Evolutionary conservation across 2,888 invertebrate genomes (phyloP).

Genomic region (Oligia latruncula): DNA sequence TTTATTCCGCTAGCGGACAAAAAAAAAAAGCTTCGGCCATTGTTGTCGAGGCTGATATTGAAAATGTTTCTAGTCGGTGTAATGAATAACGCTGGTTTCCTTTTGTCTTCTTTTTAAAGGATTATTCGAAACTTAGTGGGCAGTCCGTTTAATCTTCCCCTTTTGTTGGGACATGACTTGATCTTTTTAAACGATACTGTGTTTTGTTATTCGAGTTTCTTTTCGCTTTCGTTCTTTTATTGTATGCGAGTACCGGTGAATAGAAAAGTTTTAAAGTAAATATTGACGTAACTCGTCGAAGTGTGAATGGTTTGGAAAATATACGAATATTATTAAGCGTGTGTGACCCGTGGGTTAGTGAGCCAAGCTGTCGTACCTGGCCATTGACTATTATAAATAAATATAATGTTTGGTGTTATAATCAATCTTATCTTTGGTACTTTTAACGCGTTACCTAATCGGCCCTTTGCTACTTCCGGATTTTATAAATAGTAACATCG

Average conservation of each 20-base stretch:
- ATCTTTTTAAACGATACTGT: slow-evolving; percentile 68
- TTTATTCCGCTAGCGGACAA: slow-evolving; percentile 75
- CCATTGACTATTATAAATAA: slow-evolving; percentile 50
- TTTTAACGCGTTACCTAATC: slow-evolving; percentile 58
- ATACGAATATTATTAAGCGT: slow-evolving; percentile 66
- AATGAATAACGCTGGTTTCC: slow-evolving; percentile 76
- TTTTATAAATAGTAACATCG: slow-evolving; percentile 24
- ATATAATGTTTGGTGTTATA: slow-evolving; percentile 38
- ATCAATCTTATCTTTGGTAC: slow-evolving; percentile 45
- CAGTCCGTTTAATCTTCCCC: slow-evolving; percentile 76
- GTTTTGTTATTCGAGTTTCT: slow-evolving; percentile 70
- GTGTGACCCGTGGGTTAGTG: slow-evolving; percentile 81
- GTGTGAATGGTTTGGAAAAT: slow-evolving; percentile 78
- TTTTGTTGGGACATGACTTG: slow-evolving; percentile 78
- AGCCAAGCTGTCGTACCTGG: slow-evolving; percentile 72
- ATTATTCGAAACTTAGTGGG: slow-evolving; percentile 81
- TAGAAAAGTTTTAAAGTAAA: slow-evolving; percentile 79
- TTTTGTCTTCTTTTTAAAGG: slow-evolving; percentile 83
- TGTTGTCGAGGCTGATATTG: slow-evolving; percentile 83
- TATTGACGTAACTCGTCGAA: slow-evolving; percentile 79
- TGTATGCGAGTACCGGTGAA: slow-evolving; percentile 65
- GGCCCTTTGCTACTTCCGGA: slow-evolving; percentile 41
- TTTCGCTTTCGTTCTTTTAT: slow-evolving; percentile 75
- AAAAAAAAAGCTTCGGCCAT: slow-evolving; percentile 77
- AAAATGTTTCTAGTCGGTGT: slow-evolving; percentile 82